A percentile compares a stretch with the other conserved stretches of the same genome.
Conservation (phyloP, 2,113 vertebrate species). For the Anarrhichthys ocellatus region DNA sequence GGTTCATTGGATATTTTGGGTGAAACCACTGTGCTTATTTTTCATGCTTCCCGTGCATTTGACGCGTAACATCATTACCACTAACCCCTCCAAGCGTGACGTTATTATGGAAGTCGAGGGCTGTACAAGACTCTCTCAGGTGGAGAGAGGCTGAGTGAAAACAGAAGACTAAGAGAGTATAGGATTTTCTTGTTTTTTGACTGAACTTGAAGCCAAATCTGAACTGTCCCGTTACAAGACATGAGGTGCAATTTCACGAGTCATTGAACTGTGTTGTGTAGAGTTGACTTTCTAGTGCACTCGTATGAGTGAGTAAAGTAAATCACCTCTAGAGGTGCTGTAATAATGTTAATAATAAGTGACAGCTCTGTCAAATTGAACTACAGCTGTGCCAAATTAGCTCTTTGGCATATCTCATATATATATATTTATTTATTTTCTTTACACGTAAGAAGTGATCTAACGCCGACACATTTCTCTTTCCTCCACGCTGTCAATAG, state of each 20-base stretch:
- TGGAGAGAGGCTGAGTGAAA: conserved; percentile 43
- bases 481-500: conserved; percentile 71
- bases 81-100: neutral
- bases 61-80: conserved; percentile 7
- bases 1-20: conserved; percentile 15
- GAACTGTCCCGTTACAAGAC: conserved; percentile 52
- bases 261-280: conserved; percentile 56
- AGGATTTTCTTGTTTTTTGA: conserved; percentile 1
- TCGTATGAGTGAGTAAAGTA: conserved; percentile 12
- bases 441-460: neutral
- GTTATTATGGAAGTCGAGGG: conserved; percentile 23
- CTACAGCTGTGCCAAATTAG: neutral
- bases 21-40: conserved; percentile 20
- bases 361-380: neutral
- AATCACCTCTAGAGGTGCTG: conserved; percentile 65
- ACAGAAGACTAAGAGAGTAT: conserved; percentile 18
- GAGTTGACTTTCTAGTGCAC: conserved; percentile 32
- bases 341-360: conserved; percentile 9
- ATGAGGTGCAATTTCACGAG: conserved; percentile 66
- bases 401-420: neutral
- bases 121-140: conserved; percentile 23
- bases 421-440: conserved; percentile 6
- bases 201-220: conserved; percentile 39
- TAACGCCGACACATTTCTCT: neutral
- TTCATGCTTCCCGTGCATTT: conserved; percentile 15